Evolutionary conservation across 2,113 vertebrate genomes (phyloP), one percentile per base, ranked within the genome.

Genomic region (Corythaeola cristata): DNA sequence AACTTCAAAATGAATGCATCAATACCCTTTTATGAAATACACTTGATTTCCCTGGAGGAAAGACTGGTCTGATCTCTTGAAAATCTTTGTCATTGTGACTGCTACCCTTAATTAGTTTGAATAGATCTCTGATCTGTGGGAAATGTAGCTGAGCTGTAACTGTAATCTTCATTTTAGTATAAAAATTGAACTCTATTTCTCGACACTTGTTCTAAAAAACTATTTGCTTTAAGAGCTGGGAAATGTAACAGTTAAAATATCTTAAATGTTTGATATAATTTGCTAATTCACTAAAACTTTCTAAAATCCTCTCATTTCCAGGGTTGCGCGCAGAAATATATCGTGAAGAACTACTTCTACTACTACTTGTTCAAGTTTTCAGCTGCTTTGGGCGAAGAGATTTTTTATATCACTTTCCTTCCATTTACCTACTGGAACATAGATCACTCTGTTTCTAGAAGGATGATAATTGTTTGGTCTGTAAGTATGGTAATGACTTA

Each of bases 331-430:
- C 98, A 98, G 86, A 97, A 95, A 71, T 99, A 99, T 15, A 37
- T 99, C 62, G 99, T 99, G 97, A 99, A 98, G 98, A 99, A 99
- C 97, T 97, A 98, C 95, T 98, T 98, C 66, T 98, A 99, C 95
- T 98, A 99, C 97, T 98, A 98, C 95, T 97, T 99, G 47, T 99
- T 99, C 98, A 98, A 98, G 97, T 94, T 99, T 55, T 99, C 99
- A 0, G 98, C 99, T 5, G 97, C 98, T 68, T 94, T 99, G 95
- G 99, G 99, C 2, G 98, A 99, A 87, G 99, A 99, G 93, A 82
- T 99, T 39, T 99, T 99, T 97, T 99, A 99, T 97, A 99, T 99
- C 97, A 99, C 99, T 26, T 99, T 99, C 69, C 98, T 99, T 81
- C 99, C 99, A 0, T 98, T 98, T 97, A 98, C 97, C 30, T 98